phyloP scores from a whole-genome alignment of 2,113 vertebrate species.

The Eretmochelys imbricata region DNA sequence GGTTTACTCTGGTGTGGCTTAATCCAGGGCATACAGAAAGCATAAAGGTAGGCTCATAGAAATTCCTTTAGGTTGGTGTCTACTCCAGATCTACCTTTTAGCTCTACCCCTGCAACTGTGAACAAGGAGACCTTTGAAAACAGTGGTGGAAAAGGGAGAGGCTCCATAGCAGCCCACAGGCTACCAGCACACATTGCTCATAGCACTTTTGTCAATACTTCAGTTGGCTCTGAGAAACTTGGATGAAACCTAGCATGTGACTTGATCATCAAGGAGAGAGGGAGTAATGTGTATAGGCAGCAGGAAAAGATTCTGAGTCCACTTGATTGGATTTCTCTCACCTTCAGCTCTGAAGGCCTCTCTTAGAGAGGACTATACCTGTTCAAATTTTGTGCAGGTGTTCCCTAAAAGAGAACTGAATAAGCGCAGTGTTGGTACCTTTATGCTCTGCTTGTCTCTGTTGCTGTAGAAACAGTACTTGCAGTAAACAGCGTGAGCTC shows the following conservation, averaged over 20 bases:
- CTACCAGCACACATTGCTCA: not conserved
- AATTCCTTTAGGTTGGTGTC: not conserved
- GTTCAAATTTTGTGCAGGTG: not conserved
- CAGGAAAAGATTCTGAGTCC: not conserved
- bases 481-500: not conserved
- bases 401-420: not conserved
- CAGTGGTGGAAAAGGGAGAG: not conserved
- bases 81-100: not conserved
- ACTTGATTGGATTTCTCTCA: not conserved
- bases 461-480: constrained; percentile 44
- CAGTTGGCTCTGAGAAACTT: not conserved
- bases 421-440: not conserved
- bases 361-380: not conserved
- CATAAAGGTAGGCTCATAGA: not conserved
- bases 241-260: not conserved
- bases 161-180: fast-evolving
- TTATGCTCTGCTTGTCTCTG: not conserved
- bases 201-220: not conserved
- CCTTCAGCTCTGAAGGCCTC: not conserved
- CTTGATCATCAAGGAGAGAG: fast-evolving
- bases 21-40: not conserved
- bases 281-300: not conserved
- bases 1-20: not conserved
- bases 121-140: not conserved
- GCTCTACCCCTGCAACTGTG: not conserved